phyloP scores from a whole-genome alignment of 2,113 vertebrate genomes.

The Nyctibius bracteatus region DNA sequence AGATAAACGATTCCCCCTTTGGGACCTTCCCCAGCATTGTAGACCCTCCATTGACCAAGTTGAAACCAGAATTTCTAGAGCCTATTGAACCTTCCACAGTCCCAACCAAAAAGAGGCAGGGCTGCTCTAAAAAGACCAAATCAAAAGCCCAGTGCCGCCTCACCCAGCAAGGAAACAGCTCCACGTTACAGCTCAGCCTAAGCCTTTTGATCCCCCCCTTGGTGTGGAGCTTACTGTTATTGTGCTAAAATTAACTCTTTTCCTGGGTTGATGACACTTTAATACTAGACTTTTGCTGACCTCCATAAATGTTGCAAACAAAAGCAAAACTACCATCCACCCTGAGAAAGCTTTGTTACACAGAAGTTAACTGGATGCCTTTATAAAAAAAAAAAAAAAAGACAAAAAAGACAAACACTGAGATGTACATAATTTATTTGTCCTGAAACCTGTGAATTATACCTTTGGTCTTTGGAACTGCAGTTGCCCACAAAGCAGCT shows the following conservation, averaged over 20 bases:
- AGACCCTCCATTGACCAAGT: conserved; percentile 83
- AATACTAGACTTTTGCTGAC: conserved; percentile 57
- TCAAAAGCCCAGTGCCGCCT: conserved; percentile 90
- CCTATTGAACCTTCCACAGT: conserved; percentile 85
- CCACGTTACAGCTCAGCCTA: conserved; percentile 47
- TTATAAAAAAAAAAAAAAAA: not conserved
- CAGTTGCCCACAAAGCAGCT: conserved; percentile 46
- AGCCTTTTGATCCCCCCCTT: conserved; percentile 57
- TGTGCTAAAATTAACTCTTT: conserved; percentile 56
- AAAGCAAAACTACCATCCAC: conserved; percentile 35
- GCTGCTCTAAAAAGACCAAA: conserved; percentile 92
- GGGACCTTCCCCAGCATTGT: conserved; percentile 89
- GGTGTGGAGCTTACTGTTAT: conserved; percentile 64
- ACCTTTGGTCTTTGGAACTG: conserved; percentile 61
- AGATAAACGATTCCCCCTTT: conserved; percentile 91
- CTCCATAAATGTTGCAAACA: conserved; percentile 41
- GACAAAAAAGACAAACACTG: conserved; percentile 2
- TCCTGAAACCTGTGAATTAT: conserved; percentile 64
- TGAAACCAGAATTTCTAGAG: conserved; percentile 83
- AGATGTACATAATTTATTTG: conserved; percentile 71
- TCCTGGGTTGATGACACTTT: conserved; percentile 50
- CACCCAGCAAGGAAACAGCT: conserved; percentile 69
- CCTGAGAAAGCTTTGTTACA: conserved; percentile 58
- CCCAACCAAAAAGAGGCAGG: conserved; percentile 91
- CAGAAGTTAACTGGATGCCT: conserved; percentile 68